Base-by-base conservation (phyloP, 1,140 invertebrate species). In the Bathynomus jamesi region DNA sequence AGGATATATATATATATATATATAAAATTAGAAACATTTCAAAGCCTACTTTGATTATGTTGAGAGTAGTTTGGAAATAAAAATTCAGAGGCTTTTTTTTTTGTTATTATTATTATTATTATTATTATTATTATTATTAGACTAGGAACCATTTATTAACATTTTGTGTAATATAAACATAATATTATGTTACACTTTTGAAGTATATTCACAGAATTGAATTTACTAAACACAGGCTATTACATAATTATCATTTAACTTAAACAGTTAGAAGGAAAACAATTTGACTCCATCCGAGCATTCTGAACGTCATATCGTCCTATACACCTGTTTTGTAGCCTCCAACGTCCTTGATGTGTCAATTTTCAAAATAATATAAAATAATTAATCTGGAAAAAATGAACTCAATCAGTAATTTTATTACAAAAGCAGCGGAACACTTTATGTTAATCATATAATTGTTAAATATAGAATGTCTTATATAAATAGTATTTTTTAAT, bases 71-170 rank as follows among this genome's bases (percentile, higher is more conserved):
- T 53, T 53, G 13, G 13, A 53, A 17, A 17, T 17, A 17, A 17
- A 53, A 17, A 17, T 53, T 17, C 21, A 17, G 21, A 17, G 13
- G 21, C 21, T 53, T 17, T 53, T 53, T 17, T 53, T 53, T 17
- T 53, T 53, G 21, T 53, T 53, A 53, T 53, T 53, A 53, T 53
- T 53, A 53, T 53, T 53, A 53, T 53, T 53, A 53, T 53, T 53
- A 53, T 1, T 53, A 53, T 1, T 53, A 53, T 1, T 53, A 53
- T 1, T 53, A 53, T 1, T 53, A 53, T 7, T 40, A 40, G 32
- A 8, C 7, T 7, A 8, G 17, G 32, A 8, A 40, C 7, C 17
- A 40, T 8, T 53, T 53, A 53, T 53, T 53, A 53, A 53, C 21
- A 53, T 53, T 53, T 17, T 53, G 21, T 53, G 21, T 53, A 53